Evolutionary conservation across 2,113 vertebrate genomes (phyloP).

Genomic region (Cranoglanis bouderius): DNA sequence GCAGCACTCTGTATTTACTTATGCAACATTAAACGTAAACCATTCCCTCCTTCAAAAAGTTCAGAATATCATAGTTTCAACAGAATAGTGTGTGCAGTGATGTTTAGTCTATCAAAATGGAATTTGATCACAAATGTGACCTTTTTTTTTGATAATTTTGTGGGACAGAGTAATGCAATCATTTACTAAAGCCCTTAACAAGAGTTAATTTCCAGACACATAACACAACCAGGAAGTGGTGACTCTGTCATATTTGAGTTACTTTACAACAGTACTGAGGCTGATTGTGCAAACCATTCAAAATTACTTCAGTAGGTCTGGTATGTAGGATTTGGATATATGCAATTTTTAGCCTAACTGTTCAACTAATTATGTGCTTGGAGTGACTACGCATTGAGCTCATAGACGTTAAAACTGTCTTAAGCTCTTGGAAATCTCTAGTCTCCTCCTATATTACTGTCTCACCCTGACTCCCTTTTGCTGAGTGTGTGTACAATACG

Average conservation of each 20-base stretch:
- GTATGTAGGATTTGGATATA: not conserved
- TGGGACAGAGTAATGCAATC: not conserved
- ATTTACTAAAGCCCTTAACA: not conserved
- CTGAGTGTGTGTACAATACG: not conserved
- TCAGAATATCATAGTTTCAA: not conserved
- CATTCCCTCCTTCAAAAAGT: not conserved
- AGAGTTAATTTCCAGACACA: not conserved
- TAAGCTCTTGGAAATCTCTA: constrained; percentile 22
- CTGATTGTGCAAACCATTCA: not conserved
- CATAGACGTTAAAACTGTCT: constrained; percentile 19
- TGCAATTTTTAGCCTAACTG: constrained; percentile 6
- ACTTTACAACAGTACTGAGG: no score
- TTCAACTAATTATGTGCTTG: constrained; percentile 14
- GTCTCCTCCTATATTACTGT: constrained; percentile 12
- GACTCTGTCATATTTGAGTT: not conserved
- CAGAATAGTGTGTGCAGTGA: not conserved
- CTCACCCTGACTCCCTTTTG: not conserved
- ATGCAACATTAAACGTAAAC: not conserved
- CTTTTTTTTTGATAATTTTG: not conserved
- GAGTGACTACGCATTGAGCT: constrained; percentile 13
- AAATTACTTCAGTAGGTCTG: constrained; percentile 6
- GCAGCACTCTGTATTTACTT: constrained; percentile 26
- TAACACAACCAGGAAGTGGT: not conserved
- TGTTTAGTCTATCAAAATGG: not conserved
- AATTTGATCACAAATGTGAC: not conserved